Conservation (phyloP, 2,888 invertebrate species). For the Digitonthophagus gazella region DNA sequence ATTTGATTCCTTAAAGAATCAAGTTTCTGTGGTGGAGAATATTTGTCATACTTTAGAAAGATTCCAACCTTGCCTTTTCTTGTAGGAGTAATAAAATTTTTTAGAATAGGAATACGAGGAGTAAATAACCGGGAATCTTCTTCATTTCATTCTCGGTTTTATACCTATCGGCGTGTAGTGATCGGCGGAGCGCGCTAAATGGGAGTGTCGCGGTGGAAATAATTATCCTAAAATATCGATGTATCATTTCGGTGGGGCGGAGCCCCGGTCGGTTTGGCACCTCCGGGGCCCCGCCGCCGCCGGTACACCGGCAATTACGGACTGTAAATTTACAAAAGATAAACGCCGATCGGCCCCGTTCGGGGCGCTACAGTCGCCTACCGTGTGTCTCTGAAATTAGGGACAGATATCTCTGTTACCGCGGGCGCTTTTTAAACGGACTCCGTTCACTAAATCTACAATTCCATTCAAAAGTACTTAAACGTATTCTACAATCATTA, state of each 20-base stretch:
- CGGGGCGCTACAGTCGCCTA: neutral
- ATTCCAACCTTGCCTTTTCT: too few species aligned
- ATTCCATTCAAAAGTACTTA: neutral
- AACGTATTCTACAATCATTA: neutral
- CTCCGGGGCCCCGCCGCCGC: slow-evolving; percentile 13
- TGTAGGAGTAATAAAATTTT: too few species aligned
- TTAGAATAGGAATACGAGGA: too few species aligned
- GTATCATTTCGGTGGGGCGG: slow-evolving; percentile 17
- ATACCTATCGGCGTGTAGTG: neutral
- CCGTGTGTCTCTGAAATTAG: neutral
- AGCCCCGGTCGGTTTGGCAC: slow-evolving; percentile 7
- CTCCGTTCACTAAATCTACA: neutral
- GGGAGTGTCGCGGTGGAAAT: slow-evolving; percentile 9
- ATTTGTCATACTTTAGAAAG: too few species aligned
- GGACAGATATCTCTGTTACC: neutral
- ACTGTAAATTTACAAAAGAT: slow-evolving; percentile 14
- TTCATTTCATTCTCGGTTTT: too few species aligned
- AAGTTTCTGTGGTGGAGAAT: too few species aligned
- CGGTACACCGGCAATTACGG: slow-evolving; percentile 10
- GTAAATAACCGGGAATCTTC: too few species aligned
- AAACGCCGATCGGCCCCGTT: slow-evolving; percentile 3
- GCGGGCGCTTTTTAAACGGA: neutral
- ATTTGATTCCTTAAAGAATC: too few species aligned
- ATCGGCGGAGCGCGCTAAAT: slow-evolving; percentile 1
- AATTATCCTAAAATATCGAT: slow-evolving; percentile 18